Evolutionary conservation across 2,797 vertebrate genomes (phyloP).

Genomic region (Morus bassanus): DNA sequence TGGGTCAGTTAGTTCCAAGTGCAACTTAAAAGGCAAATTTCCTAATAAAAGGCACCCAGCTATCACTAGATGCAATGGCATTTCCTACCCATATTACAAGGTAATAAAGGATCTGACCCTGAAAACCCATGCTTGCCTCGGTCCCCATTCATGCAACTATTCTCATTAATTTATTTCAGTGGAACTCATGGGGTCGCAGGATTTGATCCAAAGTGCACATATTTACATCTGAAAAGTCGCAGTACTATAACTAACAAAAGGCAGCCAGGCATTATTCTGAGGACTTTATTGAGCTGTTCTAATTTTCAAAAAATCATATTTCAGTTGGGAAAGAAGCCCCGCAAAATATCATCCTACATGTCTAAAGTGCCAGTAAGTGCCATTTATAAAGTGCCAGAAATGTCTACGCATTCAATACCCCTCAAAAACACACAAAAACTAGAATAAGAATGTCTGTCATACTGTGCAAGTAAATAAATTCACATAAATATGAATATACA

Average conservation of each 20-base stretch:
- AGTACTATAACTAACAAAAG: neutral
- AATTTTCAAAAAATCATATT: neutral
- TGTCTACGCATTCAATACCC: neutral
- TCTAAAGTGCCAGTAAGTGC: slow-evolving; percentile 15
- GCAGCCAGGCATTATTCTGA: neutral
- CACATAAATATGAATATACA: slow-evolving; percentile 19
- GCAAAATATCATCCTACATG: slow-evolving; percentile 6
- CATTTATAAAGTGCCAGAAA: slow-evolving; percentile 31
- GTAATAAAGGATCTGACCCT: neutral
- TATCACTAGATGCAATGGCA: neutral
- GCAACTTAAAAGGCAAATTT: neutral
- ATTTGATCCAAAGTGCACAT: neutral
- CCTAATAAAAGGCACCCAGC: neutral
- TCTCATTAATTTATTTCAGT: neutral
- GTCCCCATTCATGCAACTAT: neutral
- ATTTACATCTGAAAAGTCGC: neutral
- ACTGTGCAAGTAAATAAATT: slow-evolving; percentile 6
- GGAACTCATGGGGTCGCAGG: neutral
- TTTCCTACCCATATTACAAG: neutral
- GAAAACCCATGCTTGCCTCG: neutral
- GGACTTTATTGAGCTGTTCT: neutral
- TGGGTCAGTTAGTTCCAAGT: neutral
- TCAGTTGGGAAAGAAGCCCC: neutral
- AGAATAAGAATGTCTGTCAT: slow-evolving; percentile 18
- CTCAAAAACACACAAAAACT: slow-evolving; percentile 30